phyloP scores from a whole-genome alignment of 2,888 invertebrate species.

The Rutpela maculata region DNA sequence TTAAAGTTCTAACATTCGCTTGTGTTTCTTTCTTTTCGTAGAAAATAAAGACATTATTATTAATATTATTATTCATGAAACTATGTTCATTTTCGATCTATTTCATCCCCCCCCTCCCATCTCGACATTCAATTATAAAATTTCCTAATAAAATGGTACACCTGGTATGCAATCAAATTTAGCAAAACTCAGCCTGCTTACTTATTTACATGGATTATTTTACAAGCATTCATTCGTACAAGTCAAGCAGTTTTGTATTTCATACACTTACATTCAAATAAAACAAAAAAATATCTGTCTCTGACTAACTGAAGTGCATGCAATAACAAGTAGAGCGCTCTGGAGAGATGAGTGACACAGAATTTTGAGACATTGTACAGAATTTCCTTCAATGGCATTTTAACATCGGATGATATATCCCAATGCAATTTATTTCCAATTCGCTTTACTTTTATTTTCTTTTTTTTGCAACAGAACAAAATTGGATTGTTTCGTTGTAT shows the following conservation, averaged over 20 bases:
- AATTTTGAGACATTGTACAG: slow-evolving; percentile 4
- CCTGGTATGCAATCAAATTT: neutral
- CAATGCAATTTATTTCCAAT: neutral
- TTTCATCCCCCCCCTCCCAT: no score
- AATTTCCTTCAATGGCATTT: neutral
- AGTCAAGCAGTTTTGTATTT: neutral
- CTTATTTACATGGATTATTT: neutral
- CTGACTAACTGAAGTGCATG: slow-evolving; percentile 7
- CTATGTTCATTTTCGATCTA: no score
- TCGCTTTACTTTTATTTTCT: neutral
- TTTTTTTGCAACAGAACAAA: neutral
- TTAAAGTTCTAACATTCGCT: no score
- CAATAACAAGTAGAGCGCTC: neutral
- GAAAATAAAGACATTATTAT: no score
- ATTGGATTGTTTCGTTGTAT: neutral
- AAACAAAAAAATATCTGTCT: neutral
- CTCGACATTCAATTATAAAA: no score
- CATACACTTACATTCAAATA: neutral
- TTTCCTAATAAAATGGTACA: no score
- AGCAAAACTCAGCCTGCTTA: neutral
- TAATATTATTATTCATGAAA: no score
- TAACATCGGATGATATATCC: neutral
- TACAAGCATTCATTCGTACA: neutral
- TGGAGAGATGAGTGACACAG: neutral
- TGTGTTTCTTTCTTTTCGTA: no score